A percentile compares a stretch with the other conserved stretches of the same genome.
These are phyloP conservation scores for Anthrax anthrax DNA, from an alignment of 2,888 invertebrate species.

Conservation along the genomic window DNA sequence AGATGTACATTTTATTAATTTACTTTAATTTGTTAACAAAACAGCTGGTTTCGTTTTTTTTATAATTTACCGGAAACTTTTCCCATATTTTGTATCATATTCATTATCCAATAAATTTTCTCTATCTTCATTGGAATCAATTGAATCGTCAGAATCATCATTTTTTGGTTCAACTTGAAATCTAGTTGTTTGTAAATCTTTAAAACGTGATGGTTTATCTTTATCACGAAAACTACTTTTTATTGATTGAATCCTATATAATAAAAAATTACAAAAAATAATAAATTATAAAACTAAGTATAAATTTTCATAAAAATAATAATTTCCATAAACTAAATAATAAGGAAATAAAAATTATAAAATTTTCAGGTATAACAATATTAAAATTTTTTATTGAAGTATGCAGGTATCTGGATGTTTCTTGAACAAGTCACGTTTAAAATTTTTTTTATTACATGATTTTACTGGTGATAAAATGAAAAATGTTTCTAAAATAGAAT, in stretches of 20 bases:
- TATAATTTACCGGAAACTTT: constrained; percentile 53
- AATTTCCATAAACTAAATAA: too few species aligned
- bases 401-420: too few species aligned
- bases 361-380: not conserved
- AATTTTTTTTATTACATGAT: too few species aligned
- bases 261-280: not conserved
- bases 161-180: constrained; percentile 41
- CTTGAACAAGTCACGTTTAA: too few species aligned
- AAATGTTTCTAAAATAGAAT: too few species aligned
- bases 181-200: constrained; percentile 43
- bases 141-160: constrained; percentile 29
- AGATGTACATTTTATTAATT: not conserved
- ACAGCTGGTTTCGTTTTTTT: not conserved
- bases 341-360: too few species aligned
- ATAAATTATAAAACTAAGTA: not conserved
- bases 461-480: too few species aligned
- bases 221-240: constrained; percentile 49
- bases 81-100: constrained; percentile 56
- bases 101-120: constrained; percentile 37
- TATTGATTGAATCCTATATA: constrained; percentile 30
- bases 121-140: constrained; percentile 34
- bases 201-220: constrained; percentile 47
- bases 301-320: too few species aligned
- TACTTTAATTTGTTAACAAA: not conserved
- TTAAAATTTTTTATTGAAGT: too few species aligned